Evolutionary conservation across 1,140 invertebrate species (phyloP), one percentile per base, ranked within the genome.

Genomic region (Cydia splendana): DNA sequence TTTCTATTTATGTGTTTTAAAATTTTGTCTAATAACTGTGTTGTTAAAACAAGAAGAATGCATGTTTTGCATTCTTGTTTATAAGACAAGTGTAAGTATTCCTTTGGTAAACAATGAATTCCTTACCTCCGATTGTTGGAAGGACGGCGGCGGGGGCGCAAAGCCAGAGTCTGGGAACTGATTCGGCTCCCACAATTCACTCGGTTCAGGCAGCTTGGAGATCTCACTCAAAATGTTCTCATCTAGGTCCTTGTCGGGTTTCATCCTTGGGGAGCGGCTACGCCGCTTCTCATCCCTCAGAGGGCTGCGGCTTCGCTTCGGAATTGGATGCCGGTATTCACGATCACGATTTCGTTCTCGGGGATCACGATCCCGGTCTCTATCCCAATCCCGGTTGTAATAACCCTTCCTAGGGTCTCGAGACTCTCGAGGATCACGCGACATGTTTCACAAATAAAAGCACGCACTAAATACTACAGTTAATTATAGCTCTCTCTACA

Each of bases 201-300:
- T 91, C 0, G 89, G 89, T 28, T 91, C 89, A 0, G 91, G 90
- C 7, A 91, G 69, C 76, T 91, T 91, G 0, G 89, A 85, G 77
- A 91, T 91, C 77, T 91, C 90, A 75, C 84, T 91, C 18, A 93
- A 78, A 42, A 93, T 91, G 45, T 91, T 92, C 12, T 93, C 91
- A 74, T 91, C 90, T 1, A 92, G 67, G n/a, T 91, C 89, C 71
- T 93, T 93, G 9, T 77, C 71, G 7, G 87, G 87, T 74, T 75
- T 81, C 65, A 87, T 90, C 4, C 86, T 75, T 0, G 90, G 90
- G 0, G 91, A 85, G 6, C 87, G 85, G 76, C 89, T 90, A 15
- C 83, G 79, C 0, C 82, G 81, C 74, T 88, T 89, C 5, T 84
- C 84, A 0, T 85, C 82, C 45, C 82, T 82, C 4, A 76, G 79